Evolutionary conservation across 2,888 invertebrate species (phyloP).

Genomic region (Athripsodes cinereus): DNA sequence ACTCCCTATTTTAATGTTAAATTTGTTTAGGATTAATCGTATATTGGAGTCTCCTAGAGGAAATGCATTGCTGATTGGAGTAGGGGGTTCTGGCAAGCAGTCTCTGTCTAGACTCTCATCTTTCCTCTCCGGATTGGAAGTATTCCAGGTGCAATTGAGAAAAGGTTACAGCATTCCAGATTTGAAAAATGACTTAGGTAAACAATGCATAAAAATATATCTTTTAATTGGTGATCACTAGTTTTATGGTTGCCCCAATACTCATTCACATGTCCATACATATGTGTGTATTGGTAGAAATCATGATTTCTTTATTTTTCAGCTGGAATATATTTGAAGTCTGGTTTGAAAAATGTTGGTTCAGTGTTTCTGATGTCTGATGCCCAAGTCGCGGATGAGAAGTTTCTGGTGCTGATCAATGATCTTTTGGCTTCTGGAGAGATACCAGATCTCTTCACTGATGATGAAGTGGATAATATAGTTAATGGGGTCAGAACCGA

Average conservation of each 20-base stretch:
- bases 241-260: no score
- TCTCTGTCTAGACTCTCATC: conserved; percentile 82
- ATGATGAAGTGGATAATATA: conserved; percentile 87
- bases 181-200: conserved; percentile 62
- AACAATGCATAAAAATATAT: no score
- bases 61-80: conserved; percentile 87
- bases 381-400: conserved; percentile 86
- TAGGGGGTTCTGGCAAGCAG: conserved; percentile 94
- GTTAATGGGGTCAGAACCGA: conserved; percentile 70
- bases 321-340: conserved; percentile 75
- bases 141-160: conserved; percentile 87
- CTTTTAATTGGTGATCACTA: no score
- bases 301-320: conserved; percentile 30
- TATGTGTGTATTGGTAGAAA: neutral
- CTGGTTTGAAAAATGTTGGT: conserved; percentile 79
- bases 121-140: conserved; percentile 85
- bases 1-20: neutral
- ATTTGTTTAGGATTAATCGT: conserved; percentile 67
- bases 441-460: conserved; percentile 82
- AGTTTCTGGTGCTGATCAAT: conserved; percentile 86
- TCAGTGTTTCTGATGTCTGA: conserved; percentile 91
- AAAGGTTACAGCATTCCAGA: conserved; percentile 83
- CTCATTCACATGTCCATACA: no score
- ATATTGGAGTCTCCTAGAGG: conserved; percentile 89
- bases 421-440: conserved; percentile 92